Base-by-base conservation (phyloP, 2,113 vertebrate genomes). In the Megaceryle torquata region DNA sequence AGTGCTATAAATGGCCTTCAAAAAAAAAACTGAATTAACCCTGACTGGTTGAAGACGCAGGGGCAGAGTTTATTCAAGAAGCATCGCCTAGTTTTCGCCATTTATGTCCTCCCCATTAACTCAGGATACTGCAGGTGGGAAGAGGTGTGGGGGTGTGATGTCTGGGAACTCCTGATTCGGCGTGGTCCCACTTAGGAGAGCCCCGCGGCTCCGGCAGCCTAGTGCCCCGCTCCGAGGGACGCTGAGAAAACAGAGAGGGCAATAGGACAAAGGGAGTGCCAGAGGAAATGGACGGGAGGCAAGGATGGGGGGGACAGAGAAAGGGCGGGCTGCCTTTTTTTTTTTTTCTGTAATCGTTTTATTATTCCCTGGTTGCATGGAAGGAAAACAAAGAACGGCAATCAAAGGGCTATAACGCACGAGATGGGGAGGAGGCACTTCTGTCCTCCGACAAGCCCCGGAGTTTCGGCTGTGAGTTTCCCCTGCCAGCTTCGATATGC, bases 361-460 rank as follows among this genome's bases (percentile, higher is more conserved):
- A 94, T 94, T 92, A 59, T 10, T 50, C 41, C 63, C 13, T 6
- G 9, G 4, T 74, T 82, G 56, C 86, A n/a, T 43, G 35, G 61
- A 37, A 72, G 21, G 48, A 91, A 90, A 92, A 92, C 79, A 95
- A 96, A 95, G 88, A 80, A 54, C 67, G 9, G 56, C 88, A 83
- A 64, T 60, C 85, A 29, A 63, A 93, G 61, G 76, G 69, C 93
- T 60, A 2, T 72, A 81, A 84, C 2, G 35, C 82, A 78, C 76
- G 69, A 64, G 18, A 8, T n/a, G 60, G 12, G 24, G 22, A 50
- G 71, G 41, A 57, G 64, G 41, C 9, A 10, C 39, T 81, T 91
- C 13, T 70, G 39, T 11, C 5, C 37, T 28, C 3, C 18, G 31
- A 31, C 9, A 22, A 93, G 13, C 37, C 26, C 41, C 5, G 5